A percentile compares a stretch with the other conserved stretches of the same genome.
Conservation (phyloP, 2,113 vertebrate species). For the Thinocorus orbignyianus region DNA sequence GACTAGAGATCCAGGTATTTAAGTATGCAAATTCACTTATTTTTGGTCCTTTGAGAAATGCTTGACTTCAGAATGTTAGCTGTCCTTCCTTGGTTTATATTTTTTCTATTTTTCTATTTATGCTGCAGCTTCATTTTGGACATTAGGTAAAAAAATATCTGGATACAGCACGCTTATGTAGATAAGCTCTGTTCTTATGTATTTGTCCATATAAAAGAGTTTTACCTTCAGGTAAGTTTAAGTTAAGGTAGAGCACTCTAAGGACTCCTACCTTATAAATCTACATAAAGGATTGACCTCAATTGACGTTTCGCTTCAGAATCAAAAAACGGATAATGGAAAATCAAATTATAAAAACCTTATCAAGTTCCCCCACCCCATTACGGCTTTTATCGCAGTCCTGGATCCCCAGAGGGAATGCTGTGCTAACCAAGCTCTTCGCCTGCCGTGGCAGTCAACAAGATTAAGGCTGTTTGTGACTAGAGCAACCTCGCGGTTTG, state of each 20-base stretch:
- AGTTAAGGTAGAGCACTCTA: not conserved
- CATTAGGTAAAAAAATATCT: not conserved
- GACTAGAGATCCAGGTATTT: not conserved
- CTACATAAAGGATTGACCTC: constrained; percentile 13
- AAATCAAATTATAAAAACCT: constrained; percentile 29
- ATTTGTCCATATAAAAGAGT: not conserved
- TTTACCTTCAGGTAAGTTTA: constrained; percentile 1
- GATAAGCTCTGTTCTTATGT: not conserved
- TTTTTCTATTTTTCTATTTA: not conserved
- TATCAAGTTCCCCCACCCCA: not conserved
- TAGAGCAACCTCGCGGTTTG: not conserved
- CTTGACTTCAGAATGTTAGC: not conserved
- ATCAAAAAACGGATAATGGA: constrained; percentile 15
- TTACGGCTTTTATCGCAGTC: not conserved
- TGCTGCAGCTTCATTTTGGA: not conserved
- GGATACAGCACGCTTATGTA: not conserved
- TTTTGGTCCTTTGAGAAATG: not conserved
- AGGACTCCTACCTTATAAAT: not conserved
- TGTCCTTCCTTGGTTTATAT: not conserved
- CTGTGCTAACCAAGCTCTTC: not conserved
- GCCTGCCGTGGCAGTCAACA: not conserved
- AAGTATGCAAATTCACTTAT: not conserved
- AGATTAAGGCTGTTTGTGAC: constrained; percentile 3
- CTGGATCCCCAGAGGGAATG: constrained; percentile 4
- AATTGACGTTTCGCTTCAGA: not conserved